These are phyloP conservation scores for Pedetes capensis DNA, from an alignment of 2,113 vertebrate species.

Conservation along the genomic window DNA sequence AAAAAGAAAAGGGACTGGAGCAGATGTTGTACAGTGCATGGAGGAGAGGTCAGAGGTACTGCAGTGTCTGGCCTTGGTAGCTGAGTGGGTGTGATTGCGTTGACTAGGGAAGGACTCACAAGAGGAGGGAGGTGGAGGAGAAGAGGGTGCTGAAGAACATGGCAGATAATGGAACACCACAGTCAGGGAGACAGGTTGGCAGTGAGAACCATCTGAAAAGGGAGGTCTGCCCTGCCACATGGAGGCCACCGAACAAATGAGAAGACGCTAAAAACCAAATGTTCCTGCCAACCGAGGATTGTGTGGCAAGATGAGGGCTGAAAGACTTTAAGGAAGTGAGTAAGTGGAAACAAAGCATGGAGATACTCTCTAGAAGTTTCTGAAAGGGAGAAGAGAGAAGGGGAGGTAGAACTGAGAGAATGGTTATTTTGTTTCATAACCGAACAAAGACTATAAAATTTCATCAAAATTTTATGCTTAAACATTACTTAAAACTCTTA, in stretches of 20 bases:
- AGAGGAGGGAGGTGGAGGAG: neutral
- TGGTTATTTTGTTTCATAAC: neutral
- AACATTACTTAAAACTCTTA: neutral
- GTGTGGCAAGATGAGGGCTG: rapidly evolving
- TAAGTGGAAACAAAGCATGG: rapidly evolving
- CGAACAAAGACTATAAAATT: neutral
- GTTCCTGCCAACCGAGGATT: neutral
- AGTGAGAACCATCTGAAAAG: neutral
- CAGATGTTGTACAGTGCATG: too few relatives aligned
- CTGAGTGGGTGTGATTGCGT: neutral
- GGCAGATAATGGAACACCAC: neutral
- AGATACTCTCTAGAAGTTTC: neutral
- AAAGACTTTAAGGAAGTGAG: neutral
- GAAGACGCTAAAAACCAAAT: neutral
- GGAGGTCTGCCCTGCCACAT: neutral
- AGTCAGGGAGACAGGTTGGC: neutral
- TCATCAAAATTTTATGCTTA: neutral
- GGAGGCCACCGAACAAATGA: neutral
- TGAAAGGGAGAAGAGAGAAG: neutral
- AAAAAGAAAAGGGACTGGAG: too few relatives aligned
- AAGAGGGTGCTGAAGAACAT: neutral
- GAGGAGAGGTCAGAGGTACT: neutral
- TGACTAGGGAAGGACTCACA: neutral
- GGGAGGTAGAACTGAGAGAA: neutral
- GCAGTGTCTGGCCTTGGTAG: too few relatives aligned